Conservation (phyloP, 2,113 vertebrate species). For the Barnardius zonarius region DNA sequence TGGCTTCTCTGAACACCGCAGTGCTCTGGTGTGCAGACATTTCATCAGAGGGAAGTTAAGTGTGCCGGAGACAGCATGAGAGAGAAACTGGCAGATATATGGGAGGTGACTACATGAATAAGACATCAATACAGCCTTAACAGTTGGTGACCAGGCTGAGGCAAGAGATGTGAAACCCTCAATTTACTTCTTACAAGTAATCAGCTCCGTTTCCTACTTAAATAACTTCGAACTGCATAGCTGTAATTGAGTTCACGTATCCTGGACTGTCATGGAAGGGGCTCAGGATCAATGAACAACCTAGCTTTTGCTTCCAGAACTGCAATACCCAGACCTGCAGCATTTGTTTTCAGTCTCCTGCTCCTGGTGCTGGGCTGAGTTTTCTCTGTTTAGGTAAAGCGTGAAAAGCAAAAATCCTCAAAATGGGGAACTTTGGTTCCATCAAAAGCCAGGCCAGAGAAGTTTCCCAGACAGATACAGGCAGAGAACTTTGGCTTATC, state of each 20-base stretch:
- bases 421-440: neutral
- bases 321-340: neutral
- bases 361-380: neutral
- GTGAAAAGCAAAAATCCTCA: neutral
- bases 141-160: neutral
- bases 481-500: neutral
- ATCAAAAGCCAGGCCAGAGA: neutral
- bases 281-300: neutral
- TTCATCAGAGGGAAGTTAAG: neutral
- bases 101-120: neutral
- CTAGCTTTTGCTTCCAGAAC: neutral
- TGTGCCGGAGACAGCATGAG: neutral
- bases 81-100: neutral
- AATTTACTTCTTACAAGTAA: neutral
- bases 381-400: neutral
- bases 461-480: neutral
- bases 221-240: neutral
- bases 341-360: neutral
- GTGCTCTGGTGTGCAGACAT: neutral
- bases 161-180: neutral
- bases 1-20: neutral
- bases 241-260: neutral
- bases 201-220: neutral
- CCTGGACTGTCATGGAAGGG: neutral
- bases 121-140: neutral